Base-by-base conservation (phyloP, 2,113 vertebrate genomes). In the Chauna torquata region DNA sequence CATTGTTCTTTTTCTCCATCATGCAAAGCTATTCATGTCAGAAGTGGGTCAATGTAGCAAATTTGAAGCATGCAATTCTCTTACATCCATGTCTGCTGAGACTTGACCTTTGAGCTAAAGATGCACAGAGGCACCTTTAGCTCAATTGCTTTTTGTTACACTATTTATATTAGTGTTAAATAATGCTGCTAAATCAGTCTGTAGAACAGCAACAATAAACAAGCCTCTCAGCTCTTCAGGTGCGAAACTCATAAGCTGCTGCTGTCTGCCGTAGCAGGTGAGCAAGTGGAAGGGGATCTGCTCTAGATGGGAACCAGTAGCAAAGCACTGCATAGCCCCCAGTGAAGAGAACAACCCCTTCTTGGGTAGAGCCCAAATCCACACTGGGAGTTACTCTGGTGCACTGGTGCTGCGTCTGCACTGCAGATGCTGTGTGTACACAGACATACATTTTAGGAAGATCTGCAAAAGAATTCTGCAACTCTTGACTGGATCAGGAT, bases 401-500 rank as follows among this genome's bases (percentile, higher is more conserved):
- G 80, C 82, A 19, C 88, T 78, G 92, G 75, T 82, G 71, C 34
- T 77, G 89, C 28, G 3, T 49, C 74, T 38, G 94, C 93, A 42
- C 82, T 92, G 93, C 94, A 50, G 86, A 36, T 77, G 92, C 92
- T 36, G 24, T 22, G 45, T 16, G 2, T 20, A 24, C 64, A 77
- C 59, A 77, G 65, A 27, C 20, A 4, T 27, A 44, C 7, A 11
- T 23, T 70, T 40, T 1, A 42, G 90, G 93, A 88, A 91, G 61
- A 86, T 68, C 83, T 86, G 92, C 95, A 94, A 36, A 86, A 84
- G 79, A 92, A 96, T 88, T 66, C 83, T 83, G 61, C 91, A 84
- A 58, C 88, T 82, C 91, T 92, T 94, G 93, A 28, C 81, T 94
- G 90, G 59, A 49, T 94, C 92, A 62, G 94, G 83, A 94, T 94